A percentile compares a stretch with the other conserved stretches of the same genome.
Evolutionary conservation across 2,113 vertebrate species (phyloP).

Genomic region (Aptenodytes patagonicus): DNA sequence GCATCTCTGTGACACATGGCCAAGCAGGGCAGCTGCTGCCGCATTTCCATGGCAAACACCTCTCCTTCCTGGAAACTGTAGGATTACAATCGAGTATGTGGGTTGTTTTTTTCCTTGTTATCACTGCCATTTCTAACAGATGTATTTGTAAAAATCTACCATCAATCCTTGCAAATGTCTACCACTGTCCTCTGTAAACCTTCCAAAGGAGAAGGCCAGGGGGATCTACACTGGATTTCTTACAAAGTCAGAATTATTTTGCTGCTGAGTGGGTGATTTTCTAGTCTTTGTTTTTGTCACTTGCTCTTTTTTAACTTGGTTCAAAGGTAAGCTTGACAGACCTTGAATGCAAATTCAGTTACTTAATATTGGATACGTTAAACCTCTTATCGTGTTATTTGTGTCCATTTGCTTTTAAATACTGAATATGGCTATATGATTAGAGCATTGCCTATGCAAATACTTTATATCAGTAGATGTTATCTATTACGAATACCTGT

Average conservation of each 20-base stretch:
- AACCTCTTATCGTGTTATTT: not conserved
- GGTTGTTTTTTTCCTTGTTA: not conserved
- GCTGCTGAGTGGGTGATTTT: not conserved
- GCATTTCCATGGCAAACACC: not conserved
- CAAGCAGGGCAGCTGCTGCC: not conserved
- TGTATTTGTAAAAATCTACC: not conserved
- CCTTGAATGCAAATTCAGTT: conserved; percentile 26
- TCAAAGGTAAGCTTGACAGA: conserved; percentile 39
- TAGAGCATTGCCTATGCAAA: not conserved
- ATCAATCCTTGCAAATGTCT: not conserved
- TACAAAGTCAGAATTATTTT: not conserved
- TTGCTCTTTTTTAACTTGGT: not conserved
- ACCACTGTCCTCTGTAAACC: not conserved
- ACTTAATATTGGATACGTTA: not conserved
- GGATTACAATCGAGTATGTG: not conserved
- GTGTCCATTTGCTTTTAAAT: conserved; percentile 2
- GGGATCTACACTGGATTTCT: not conserved
- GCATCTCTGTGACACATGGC: not conserved
- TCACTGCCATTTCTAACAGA: not conserved
- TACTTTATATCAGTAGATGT: not conserved
- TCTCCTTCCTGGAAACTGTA: not conserved
- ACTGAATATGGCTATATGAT: not conserved
- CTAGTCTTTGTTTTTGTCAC: not conserved
- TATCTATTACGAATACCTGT: not conserved
- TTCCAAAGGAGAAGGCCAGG: not conserved